Base-by-base conservation (phyloP, 2,113 vertebrate species). In the Hypocryptadius cinnamomeus region DNA sequence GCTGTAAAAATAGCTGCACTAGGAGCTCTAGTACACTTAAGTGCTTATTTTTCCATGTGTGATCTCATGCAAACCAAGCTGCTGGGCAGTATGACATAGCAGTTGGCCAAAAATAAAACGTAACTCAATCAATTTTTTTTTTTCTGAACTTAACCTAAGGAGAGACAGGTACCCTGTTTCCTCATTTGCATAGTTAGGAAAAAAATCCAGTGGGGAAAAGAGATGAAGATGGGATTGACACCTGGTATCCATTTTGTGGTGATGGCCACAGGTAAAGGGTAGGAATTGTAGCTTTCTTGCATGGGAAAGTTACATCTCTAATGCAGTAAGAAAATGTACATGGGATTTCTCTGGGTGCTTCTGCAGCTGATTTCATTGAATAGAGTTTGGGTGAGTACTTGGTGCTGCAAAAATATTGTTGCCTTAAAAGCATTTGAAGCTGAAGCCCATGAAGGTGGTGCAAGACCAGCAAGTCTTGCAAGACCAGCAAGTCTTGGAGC, bases 41-140 rank as follows among this genome's bases (percentile, higher is more conserved):
- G 68, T 93, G 93, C 90, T 94, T 96, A 42, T 95, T 96, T 96
- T 96, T 92, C 93, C 95, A 71, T 71, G 40, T 80, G 87, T 96
- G 94, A 96, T 86, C 93, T 96, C 95, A 96, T 95, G 90, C 86
- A 94, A 83, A 80, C 89, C 76, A 90, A 94, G 79, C 79, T 94
- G 85, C 85, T 90, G 93, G 93, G 68, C 87, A 94, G 13, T 86
- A 88, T 94, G 96, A 94, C 90, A 39, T 91, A 90, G 76, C 40
- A 90, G 82, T 78, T 92, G 82, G 87, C 85, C 90, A 91, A 94
- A 94, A 91, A 68, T 92, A 91, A 94, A 94, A 74, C 2, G 3
- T 88, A 96, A 74, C 47, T 74, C 47, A n/a, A 80, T 71, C 42
- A 89, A 3, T 37, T 10, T 9, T 78, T 10, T 9, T 78, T 69